Percentiles rank a stretch among this genome's conserved stretches.
Conservation (phyloP, 2,888 invertebrate species). For the Callinectes sapidus region DNA sequence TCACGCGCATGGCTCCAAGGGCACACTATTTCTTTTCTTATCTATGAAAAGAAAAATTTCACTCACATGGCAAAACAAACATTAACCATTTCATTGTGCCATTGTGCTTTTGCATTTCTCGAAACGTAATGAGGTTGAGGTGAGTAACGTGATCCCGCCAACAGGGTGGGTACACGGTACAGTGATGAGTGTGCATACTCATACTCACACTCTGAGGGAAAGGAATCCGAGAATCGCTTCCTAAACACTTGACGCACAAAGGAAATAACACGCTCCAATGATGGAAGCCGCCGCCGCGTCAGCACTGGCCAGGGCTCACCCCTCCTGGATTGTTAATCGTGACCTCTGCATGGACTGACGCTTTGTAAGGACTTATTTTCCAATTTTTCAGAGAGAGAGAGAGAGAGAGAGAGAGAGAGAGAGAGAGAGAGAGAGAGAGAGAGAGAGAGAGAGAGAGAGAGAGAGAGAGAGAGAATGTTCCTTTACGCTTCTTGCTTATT, state of each 20-base stretch:
- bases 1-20: background rate
- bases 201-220: background rate
- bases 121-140: background rate
- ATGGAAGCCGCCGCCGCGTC: background rate
- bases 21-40: background rate
- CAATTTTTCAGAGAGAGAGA: constrained; percentile 5
- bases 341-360: background rate
- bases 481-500: background rate
- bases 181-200: background rate
- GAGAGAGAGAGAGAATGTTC: constrained; percentile 3
- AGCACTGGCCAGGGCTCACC: background rate
- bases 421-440: constrained; percentile 14
- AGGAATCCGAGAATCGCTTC: background rate
- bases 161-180: too few relatives aligned
- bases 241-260: background rate
- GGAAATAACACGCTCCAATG: background rate
- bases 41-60: background rate
- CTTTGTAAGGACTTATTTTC: background rate
- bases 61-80: background rate
- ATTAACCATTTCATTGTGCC: background rate
- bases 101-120: constrained; percentile 3
- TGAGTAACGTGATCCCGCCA: background rate
- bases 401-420: constrained; percentile 15
- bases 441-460: constrained; percentile 17
- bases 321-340: background rate